Conservation (phyloP, 2,888 invertebrate genomes). For the Orchesellides sinensis region DNA sequence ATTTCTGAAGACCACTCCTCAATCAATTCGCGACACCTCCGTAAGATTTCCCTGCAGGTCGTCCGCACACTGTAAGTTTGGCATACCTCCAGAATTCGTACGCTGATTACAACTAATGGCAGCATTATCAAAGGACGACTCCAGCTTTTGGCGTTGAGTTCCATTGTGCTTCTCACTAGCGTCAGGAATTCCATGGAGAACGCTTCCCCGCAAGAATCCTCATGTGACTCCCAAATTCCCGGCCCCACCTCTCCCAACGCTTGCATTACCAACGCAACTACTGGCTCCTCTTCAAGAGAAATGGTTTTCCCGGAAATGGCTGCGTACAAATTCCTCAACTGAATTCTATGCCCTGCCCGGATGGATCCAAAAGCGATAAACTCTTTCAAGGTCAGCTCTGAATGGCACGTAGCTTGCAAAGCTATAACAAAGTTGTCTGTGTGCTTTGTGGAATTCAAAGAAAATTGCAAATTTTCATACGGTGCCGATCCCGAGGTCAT, state of each 20-base stretch:
- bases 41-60: not conserved
- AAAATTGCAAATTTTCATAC: not conserved
- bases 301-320: slow-evolving; percentile 5
- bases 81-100: slow-evolving; percentile 43
- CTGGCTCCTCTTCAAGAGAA: slow-evolving; percentile 45
- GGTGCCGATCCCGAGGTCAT: not conserved
- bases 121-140: slow-evolving; percentile 28
- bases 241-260: slow-evolving; percentile 49
- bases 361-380: slow-evolving; percentile 54
- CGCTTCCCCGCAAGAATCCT: slow-evolving; percentile 16
- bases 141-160: slow-evolving; percentile 30
- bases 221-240: slow-evolving; percentile 41
- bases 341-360: slow-evolving; percentile 58
- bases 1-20: slow-evolving; percentile 20
- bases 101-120: slow-evolving; percentile 15
- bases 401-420: not conserved
- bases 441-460: not conserved
- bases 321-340: slow-evolving; percentile 51
- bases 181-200: slow-evolving; percentile 34
- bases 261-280: slow-evolving; percentile 39
- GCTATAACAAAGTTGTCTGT: not conserved
- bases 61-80: not conserved
- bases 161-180: slow-evolving; percentile 19
- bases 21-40: not conserved
- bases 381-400: not conserved